phyloP scores from a whole-genome alignment of 2,113 vertebrate genomes.

The Chascanopsetta lugubris region DNA sequence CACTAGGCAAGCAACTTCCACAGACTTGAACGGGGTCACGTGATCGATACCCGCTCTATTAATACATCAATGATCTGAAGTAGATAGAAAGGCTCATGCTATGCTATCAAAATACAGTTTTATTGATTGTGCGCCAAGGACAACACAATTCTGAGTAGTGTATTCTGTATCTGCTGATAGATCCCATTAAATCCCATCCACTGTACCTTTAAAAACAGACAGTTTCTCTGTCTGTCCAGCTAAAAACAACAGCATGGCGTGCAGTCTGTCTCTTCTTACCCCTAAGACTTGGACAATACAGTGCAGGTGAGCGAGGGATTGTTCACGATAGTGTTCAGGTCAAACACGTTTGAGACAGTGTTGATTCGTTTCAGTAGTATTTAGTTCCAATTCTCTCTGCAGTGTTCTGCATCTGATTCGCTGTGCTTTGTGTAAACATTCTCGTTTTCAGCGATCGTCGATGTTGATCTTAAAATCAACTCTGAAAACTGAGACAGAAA shows the following conservation, averaged over 20 bases:
- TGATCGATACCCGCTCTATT: too few species aligned
- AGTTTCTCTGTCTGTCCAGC: conserved; percentile 10
- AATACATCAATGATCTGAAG: too few species aligned
- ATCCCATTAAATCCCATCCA: too few species aligned
- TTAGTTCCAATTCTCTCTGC: conserved; percentile 24
- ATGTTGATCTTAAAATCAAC: conserved; percentile 35
- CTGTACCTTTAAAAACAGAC: too few species aligned
- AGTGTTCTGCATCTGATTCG: conserved; percentile 18
- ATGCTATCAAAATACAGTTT: too few species aligned
- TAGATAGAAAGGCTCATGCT: too few species aligned
- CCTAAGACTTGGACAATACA: conserved; percentile 20
- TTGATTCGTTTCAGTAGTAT: conserved; percentile 60
- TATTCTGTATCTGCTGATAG: too few species aligned
- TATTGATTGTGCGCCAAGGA: too few species aligned
- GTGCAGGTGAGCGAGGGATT: conserved; percentile 30
- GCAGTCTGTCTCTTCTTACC: conserved; percentile 1
- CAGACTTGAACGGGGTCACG: too few species aligned
- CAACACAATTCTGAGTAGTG: too few species aligned
- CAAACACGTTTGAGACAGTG: conserved; percentile 24
- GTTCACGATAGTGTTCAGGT: conserved; percentile 14
- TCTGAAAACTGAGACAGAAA: conserved; percentile 13
- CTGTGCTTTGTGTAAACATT: conserved; percentile 43
- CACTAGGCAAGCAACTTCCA: too few species aligned
- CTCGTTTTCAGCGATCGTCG: conserved; percentile 44
- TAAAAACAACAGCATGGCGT: conserved; percentile 20